Conservation (phyloP, 1,140 invertebrate species). For the Drosophila guanche region DNA sequence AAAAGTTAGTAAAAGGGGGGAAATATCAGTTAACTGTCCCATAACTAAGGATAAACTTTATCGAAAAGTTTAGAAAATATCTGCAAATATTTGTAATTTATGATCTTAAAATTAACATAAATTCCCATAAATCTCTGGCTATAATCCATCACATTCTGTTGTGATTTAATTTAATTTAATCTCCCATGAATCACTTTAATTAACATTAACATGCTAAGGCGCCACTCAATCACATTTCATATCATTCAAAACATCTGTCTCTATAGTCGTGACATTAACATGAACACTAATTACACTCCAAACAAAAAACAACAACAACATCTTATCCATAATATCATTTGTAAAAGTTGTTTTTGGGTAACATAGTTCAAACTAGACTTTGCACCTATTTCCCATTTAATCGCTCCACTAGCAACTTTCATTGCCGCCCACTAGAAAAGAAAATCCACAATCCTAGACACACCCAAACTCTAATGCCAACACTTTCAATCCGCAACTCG, state of each 20-base stretch:
- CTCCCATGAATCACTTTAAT: too few relatives aligned
- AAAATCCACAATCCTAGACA: slow-evolving; percentile 1
- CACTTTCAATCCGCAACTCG: slow-evolving; percentile 42
- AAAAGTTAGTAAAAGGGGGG: too few relatives aligned
- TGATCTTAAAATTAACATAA: too few relatives aligned
- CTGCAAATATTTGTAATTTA: too few relatives aligned
- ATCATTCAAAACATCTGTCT: too few relatives aligned
- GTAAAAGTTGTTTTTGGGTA: background rate
- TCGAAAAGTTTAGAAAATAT: too few relatives aligned
- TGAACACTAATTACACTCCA: slow-evolving; percentile 4
- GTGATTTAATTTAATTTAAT: too few relatives aligned
- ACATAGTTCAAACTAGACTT: background rate
- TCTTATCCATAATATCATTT: slow-evolving; percentile 8
- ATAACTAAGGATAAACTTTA: too few relatives aligned
- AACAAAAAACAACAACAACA: background rate
- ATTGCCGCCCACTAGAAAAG: slow-evolving; percentile 36
- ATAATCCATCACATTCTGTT: too few relatives aligned
- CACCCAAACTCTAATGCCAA: background rate
- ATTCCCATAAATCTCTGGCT: background rate
- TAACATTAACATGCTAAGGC: too few relatives aligned
- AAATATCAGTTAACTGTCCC: too few relatives aligned
- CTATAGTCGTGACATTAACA: slow-evolving; percentile 5
- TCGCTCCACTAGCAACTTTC: slow-evolving; percentile 31
- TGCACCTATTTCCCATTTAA: slow-evolving; percentile 8
- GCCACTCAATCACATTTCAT: too few relatives aligned